phyloP scores from a whole-genome alignment of 2,888 invertebrate species.

The Acanthacorydalis orientalis region DNA sequence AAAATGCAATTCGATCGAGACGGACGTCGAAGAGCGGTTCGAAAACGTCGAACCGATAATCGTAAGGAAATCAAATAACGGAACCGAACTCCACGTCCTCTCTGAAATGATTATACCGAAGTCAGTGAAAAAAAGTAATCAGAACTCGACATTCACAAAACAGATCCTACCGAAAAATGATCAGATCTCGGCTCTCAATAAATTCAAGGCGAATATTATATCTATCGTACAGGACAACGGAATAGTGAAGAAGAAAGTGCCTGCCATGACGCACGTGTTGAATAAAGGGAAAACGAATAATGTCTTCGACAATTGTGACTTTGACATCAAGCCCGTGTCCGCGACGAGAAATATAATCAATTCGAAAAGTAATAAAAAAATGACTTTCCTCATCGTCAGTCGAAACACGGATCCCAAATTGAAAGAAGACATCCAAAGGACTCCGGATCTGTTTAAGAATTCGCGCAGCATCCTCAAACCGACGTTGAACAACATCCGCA shows the following conservation, averaged over 20 bases:
- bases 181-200: not conserved
- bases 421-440: not conserved
- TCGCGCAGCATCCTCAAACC: not conserved
- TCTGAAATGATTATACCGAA: not conserved
- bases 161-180: not conserved
- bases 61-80: not conserved
- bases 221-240: not conserved
- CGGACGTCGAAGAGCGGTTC: not conserved
- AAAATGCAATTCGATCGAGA: no score
- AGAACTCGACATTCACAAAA: no score
- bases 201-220: constrained; percentile 1
- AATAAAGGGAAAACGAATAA: not conserved
- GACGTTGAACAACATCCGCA: not conserved
- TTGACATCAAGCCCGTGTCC: not conserved
- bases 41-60: not conserved
- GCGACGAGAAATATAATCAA: not conserved
- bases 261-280: not conserved
- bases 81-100: not conserved
- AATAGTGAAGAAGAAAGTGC: not conserved
- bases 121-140: no score
- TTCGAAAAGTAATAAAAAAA: not conserved
- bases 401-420: not conserved
- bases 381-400: not conserved
- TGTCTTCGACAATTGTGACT: not conserved
- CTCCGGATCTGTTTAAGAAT: not conserved